A percentile compares a stretch with the other conserved stretches of the same genome.
Conservation (phyloP, 2,888 invertebrate genomes). For the Pterostichus madidus region DNA sequence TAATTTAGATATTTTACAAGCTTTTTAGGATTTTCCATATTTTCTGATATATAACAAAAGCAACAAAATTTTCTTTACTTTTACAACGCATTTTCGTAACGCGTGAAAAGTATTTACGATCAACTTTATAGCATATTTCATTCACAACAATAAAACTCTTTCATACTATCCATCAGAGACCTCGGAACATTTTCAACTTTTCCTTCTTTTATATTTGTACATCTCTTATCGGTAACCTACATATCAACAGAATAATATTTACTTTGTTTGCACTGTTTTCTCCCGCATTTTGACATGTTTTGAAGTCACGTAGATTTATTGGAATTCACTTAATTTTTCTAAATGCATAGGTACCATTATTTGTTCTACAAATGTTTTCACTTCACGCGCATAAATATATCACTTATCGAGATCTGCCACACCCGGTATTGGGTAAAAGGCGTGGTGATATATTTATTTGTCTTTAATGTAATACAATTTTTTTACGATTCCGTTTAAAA, state of each 20-base stretch:
- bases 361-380: no score
- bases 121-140: constrained; percentile 42
- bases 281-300: no score
- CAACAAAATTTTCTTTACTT: constrained; percentile 41
- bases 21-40: constrained; percentile 22
- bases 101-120: constrained; percentile 48
- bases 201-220: constrained; percentile 16
- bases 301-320: no score
- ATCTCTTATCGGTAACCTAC: constrained; percentile 25
- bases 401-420: no score
- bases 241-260: constrained; percentile 34
- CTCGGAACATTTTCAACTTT: constrained; percentile 2
- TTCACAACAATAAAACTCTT: constrained; percentile 48
- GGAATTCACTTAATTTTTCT: no score
- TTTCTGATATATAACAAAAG: neutral
- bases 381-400: no score
- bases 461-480: no score
- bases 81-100: constrained; percentile 37
- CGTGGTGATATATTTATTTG: no score
- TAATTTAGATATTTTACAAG: constrained; percentile 27
- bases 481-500: no score
- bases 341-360: no score
- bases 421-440: no score
- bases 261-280: constrained; percentile 5
- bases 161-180: constrained; percentile 16